These are phyloP conservation scores for Cyanistes caeruleus DNA, from an alignment of 2,113 vertebrate species.

Conservation along the genomic window DNA sequence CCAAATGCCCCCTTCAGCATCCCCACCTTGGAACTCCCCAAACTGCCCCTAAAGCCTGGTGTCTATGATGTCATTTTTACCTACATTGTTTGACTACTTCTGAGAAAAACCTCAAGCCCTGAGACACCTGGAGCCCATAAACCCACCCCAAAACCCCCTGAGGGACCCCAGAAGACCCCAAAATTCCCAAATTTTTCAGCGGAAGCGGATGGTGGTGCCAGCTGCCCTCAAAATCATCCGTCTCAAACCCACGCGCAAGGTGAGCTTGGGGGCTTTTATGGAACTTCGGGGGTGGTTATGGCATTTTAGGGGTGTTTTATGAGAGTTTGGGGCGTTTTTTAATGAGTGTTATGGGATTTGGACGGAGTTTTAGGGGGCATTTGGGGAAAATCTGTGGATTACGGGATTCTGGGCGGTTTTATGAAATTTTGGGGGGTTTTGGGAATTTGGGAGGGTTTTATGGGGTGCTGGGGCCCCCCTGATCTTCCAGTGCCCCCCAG, in stretches of 20 bases:
- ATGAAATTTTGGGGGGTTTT: rapidly evolving
- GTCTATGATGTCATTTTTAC: neutral
- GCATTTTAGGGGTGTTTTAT: no score
- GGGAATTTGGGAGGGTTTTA: neutral
- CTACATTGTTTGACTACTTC: neutral
- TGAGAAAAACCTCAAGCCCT: neutral
- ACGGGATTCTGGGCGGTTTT: no score
- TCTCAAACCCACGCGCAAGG: neutral
- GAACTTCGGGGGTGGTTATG: neutral
- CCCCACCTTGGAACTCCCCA: no score
- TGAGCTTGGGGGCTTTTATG: neutral
- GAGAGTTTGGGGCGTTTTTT: no score
- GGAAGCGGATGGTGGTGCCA: neutral
- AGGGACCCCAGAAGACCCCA: no score
- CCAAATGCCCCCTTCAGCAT: no score
- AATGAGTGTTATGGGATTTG: neutral
- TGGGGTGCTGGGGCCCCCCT: no score
- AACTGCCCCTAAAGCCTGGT: neutral
- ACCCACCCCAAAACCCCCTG: no score
- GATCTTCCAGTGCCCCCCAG: neutral
- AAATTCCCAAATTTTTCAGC: neutral
- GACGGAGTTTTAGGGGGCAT: neutral
- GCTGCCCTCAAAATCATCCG: neutral
- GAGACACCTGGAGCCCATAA: neutral
- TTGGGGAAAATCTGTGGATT: no score